Evolutionary conservation across 2,113 vertebrate genomes (phyloP), one percentile per base, ranked within the genome.

Genomic region (Vireo altiloquus): DNA sequence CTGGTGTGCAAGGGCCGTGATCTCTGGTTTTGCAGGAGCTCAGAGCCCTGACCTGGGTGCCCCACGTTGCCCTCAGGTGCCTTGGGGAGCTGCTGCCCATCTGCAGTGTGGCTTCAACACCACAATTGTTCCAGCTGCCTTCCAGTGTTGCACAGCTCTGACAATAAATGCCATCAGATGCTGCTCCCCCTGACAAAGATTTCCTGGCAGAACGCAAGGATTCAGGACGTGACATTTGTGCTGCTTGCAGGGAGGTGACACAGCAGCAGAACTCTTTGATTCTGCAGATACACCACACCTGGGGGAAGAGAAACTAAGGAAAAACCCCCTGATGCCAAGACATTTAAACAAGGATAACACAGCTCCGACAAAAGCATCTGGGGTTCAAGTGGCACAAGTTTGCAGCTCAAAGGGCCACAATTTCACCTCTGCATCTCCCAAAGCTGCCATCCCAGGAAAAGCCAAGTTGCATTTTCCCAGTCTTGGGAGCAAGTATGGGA

Each of bases 111-210:
- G 9, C 1, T 10, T n/a, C 46, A 65, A 7, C 71, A 50, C 27
- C 27, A 22, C 1, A 0, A 7, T 46, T 44, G 21, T 1, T 33
- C 24, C 4, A 52, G 59, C 64, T 66, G 66, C 46, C 35, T 35
- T 22, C 31, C 52, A 24, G 76, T 4, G 39, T 28, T 71, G 33
- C 59, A 40, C 31, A 9, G 25, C 66, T 53, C 76, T 54, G 25
- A 28, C 4, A 30, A 2, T 1, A n/a, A 25, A 70, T 16, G 13
- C 79, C 13, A 3, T 5, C 37, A 21, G 40, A 40, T 0, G 0
- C 44, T 33, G 42, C 53, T 91, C 23, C 53, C 31, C 15, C 75
- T 65, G 71, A 53, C 42, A 33, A 16, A 68, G 24, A 17, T 31
- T 64, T 69, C 15, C 49, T 44, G 78, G 8, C 59, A 54, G 66